phyloP scores from a whole-genome alignment of 1,140 invertebrate genomes.

The Anadara kagoshimensis region DNA sequence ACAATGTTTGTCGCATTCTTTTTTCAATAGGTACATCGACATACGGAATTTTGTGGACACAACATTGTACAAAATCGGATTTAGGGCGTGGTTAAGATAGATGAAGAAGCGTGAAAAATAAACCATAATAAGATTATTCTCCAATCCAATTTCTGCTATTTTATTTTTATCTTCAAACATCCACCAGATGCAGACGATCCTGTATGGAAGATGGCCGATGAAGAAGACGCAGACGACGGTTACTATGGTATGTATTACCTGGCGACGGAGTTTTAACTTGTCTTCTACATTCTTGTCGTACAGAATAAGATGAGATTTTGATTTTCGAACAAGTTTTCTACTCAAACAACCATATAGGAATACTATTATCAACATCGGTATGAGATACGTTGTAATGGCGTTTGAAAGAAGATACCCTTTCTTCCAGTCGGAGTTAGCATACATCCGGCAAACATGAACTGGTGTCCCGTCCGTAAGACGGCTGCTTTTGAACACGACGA shows the following conservation, averaged over 20 bases:
- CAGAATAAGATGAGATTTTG: background rate
- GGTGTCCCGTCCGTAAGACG: conserved; percentile 26
- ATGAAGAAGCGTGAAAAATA: conserved; percentile 5
- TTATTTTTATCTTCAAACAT: conserved; percentile 24
- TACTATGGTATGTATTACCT: conserved; percentile 9
- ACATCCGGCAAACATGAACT: conserved; percentile 33
- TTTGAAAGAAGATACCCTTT: conserved; percentile 12
- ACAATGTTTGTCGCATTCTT: too few species aligned
- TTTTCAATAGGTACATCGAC: too few species aligned
- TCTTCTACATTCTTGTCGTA: conserved; percentile 4
- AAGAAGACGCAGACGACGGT: conserved; percentile 10
- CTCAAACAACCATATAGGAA: conserved; percentile 32
- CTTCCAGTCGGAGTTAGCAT: conserved; percentile 8
- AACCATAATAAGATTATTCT: conserved; percentile 22
- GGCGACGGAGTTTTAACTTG: background rate
- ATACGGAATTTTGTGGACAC: conserved; percentile 20
- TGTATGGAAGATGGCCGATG: conserved; percentile 14
- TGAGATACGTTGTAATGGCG: conserved; percentile 9
- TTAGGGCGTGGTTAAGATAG: conserved; percentile 9
- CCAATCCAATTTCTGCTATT: conserved; percentile 10
- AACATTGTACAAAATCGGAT: conserved; percentile 20
- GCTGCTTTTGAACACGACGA: conserved; percentile 25
- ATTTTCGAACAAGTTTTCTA: conserved; percentile 15
- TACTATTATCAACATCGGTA: conserved; percentile 23
- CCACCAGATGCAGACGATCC: background rate